Base-by-base conservation (phyloP, 2,797 vertebrate species). In the Ispidina lecontei region DNA sequence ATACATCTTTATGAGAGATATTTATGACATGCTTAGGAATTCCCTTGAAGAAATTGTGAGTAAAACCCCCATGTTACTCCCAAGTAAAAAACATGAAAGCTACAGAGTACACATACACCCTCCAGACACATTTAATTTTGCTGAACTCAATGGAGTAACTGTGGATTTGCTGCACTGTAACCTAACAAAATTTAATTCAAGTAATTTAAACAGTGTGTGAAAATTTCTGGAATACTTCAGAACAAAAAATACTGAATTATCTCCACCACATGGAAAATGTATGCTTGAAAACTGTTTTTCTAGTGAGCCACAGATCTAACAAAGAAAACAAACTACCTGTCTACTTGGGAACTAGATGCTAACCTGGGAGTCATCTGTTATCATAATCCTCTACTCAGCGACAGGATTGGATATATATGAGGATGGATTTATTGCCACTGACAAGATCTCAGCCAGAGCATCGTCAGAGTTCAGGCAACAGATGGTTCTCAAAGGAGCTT, bases 21-120 rank as follows among this genome's bases (percentile, higher is more conserved):
- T 90, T 95, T 94, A 74, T 63, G 22, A 33, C 22, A 79, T 73
- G 20, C 56, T 81, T 74, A 90, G 65, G 65, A 93, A 93, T 83
- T 88, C 69, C n/a, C 51, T 91, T 84, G 26, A 82, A 95, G 68
- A 92, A 90, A 79, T 52, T 46, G 80, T 41, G 26, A 59, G 43
- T 60, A 83, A 93, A 91, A 16, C 1, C n/a, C 6, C 25, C 62
- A 52, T 1, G 2, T 52, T 29, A 46, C 1, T 16, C 52, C 91
- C 60, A 62, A 64, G 22, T 55, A 33, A 85, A 77, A 79, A 77
- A 31, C 65, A 52, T 25, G 67, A 68, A 79, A 72, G 20, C 51
- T 87, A 22, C 35, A 59, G 46, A 71, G 2, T 67, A 7, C 25
- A 43, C 55, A 55, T 47, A 51, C 12, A 29, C 3, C 13, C 46